Conservation (phyloP, 2,888 invertebrate species). For the Incurvaria masculella region DNA sequence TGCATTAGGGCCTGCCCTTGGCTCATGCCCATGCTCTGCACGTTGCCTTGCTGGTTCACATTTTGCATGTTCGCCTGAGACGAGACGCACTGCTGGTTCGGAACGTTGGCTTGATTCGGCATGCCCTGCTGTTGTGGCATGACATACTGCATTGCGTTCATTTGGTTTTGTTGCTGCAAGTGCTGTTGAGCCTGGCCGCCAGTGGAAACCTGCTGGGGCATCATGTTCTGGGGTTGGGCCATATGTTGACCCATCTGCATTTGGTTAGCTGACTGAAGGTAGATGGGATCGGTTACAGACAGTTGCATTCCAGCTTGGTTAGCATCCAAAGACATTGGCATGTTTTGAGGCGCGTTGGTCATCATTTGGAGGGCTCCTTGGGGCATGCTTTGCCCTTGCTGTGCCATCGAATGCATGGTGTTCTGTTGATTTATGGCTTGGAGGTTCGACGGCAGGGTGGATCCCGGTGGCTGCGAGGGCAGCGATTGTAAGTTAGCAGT, state of each 20-base stretch:
- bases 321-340: conserved; percentile 54
- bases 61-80: conserved; percentile 13
- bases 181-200: conserved; percentile 20
- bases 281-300: conserved; percentile 52
- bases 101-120: conserved; percentile 8
- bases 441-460: conserved; percentile 59
- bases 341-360: conserved; percentile 49
- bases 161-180: conserved; percentile 44
- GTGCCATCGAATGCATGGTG: conserved; percentile 41
- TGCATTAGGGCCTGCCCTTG: conserved; percentile 15
- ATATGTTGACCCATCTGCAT: conserved; percentile 46
- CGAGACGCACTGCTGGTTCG: conserved; percentile 11
- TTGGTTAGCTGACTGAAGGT: conserved; percentile 44
- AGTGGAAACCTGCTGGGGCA: conserved; percentile 28
- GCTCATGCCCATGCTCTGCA: conserved; percentile 9
- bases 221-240: conserved; percentile 41
- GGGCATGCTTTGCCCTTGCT: conserved; percentile 54
- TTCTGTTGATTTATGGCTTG: conserved; percentile 53
- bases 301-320: conserved; percentile 56
- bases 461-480: conserved; percentile 52
- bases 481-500: conserved; percentile 45
- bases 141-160: conserved; percentile 44
- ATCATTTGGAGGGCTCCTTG: conserved; percentile 60
- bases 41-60: conserved; percentile 12
- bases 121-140: conserved; percentile 13